A percentile compares a stretch with the other conserved stretches of the same genome.
Evolutionary conservation across 2,888 invertebrate species (phyloP).

Genomic region (Adelphocoris suturalis): DNA sequence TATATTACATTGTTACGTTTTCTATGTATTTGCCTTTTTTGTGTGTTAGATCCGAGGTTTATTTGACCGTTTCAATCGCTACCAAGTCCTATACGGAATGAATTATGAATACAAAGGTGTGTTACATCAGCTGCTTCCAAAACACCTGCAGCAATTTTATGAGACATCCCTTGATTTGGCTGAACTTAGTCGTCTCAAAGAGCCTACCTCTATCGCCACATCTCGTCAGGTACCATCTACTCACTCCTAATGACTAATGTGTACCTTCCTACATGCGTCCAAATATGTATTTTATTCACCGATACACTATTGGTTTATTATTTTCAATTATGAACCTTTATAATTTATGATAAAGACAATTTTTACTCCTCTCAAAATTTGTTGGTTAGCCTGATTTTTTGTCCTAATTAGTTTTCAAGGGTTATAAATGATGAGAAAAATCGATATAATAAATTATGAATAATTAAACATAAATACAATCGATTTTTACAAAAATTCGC

Average conservation of each 20-base stretch:
- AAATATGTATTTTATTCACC: no score
- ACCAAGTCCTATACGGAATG: not conserved
- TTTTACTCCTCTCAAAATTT: no score
- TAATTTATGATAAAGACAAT: no score
- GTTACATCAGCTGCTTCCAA: conserved; percentile 54
- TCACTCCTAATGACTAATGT: not conserved
- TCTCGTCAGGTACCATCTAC: conserved; percentile 64
- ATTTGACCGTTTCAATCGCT: conserved; percentile 43
- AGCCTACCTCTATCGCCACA: conserved; percentile 51
- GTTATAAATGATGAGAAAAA: no score
- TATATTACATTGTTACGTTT: not conserved
- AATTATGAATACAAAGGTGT: conserved; percentile 29
- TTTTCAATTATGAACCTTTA: no score
- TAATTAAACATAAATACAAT: no score
- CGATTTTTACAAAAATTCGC: no score
- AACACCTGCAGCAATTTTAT: conserved; percentile 61
- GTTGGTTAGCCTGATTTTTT: no score
- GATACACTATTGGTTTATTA: no score
- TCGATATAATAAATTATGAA: no score
- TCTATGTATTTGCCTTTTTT: not conserved
- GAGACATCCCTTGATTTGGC: conserved; percentile 3
- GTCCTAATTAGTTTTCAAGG: no score
- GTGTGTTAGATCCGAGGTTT: conserved; percentile 51
- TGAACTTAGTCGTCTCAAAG: conserved; percentile 6
- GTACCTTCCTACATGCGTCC: no score